Evolutionary conservation across 2,888 invertebrate species (phyloP), one percentile per base, ranked within the genome.

Genomic region (Alloplasta piceator): DNA sequence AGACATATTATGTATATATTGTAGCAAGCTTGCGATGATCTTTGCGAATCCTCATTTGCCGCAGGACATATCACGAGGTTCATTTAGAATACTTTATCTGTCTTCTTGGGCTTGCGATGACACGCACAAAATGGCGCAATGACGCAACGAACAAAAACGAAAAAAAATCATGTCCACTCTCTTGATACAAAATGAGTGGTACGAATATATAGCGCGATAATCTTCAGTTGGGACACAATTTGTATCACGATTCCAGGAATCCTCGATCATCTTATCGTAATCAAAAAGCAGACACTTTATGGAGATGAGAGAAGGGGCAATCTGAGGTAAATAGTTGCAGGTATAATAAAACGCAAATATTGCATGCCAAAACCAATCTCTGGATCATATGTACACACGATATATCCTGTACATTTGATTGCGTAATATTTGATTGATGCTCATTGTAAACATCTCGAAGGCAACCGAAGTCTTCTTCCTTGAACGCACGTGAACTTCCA

Each of bases 351-450:
- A 60, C 63, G 74, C 64, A 70, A 79, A 79, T 78, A 74, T 68
- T 78, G 56, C 60, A 41, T 5, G 52, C 70, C 41, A 56, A 64
- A 70, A 46, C 9, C 48, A 12, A 56, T 26, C 16, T 6, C 0
- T 16, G 10, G 41, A 52, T 26, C 12, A 60, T 12, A 5, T 1
- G n/a, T 26, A 16, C 63, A 48, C 63, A 26, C 16, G 74, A 64
- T 79, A 58, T 60, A 56, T 39, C 38, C 16, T 64, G 50, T 56
- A 48, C 41, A 6, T 39, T 10, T 5, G 56, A 46, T 79, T 79
- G 68, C 79, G 74, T 74, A 79, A 79, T 74, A 74, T 79, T 79
- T 79, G 79, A 79, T 79, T 79, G 79, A 79, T 74, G 79, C 12
- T 58, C 64, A 70, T 79, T 70, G 64, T 58, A 68, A 48, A 79